phyloP scores from a whole-genome alignment of 2,113 vertebrate genomes.

The Empidonax alnorum region DNA sequence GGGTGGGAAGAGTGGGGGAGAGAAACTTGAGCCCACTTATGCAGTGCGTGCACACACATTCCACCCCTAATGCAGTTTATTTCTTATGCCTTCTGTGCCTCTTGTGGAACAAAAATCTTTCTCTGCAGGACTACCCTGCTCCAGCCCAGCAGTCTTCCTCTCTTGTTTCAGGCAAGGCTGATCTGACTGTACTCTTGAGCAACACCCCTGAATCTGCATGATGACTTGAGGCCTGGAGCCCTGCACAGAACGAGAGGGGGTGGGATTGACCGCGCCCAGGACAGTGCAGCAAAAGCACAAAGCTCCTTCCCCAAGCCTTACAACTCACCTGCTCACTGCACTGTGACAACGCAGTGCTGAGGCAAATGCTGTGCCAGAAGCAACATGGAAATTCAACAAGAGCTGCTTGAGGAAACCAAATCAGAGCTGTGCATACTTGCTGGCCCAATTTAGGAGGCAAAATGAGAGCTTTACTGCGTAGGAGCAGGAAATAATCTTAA shows the following conservation, averaged over 20 bases:
- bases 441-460: constrained; percentile 24
- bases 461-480: constrained; percentile 28
- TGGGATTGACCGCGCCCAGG: accelerated
- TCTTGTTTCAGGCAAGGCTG: not conserved
- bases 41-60: not conserved
- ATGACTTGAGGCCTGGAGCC: not conserved
- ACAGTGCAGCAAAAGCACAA: not conserved
- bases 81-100: not conserved
- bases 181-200: not conserved
- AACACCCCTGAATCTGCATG: accelerated
- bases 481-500: constrained; percentile 56
- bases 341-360: not conserved
- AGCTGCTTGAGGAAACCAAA: constrained; percentile 14
- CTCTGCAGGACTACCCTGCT: not conserved
- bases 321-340: not conserved
- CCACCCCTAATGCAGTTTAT: not conserved
- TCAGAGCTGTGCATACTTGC: not conserved
- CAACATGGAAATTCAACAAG: not conserved
- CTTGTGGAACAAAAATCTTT: not conserved
- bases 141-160: not conserved
- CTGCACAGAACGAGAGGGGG: accelerated
- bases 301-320: not conserved
- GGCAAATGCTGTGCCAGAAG: not conserved
- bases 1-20: not conserved
- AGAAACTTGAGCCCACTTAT: not conserved